Evolutionary conservation across 2,888 invertebrate genomes (phyloP).

Genomic region (Lasiommata megera): DNA sequence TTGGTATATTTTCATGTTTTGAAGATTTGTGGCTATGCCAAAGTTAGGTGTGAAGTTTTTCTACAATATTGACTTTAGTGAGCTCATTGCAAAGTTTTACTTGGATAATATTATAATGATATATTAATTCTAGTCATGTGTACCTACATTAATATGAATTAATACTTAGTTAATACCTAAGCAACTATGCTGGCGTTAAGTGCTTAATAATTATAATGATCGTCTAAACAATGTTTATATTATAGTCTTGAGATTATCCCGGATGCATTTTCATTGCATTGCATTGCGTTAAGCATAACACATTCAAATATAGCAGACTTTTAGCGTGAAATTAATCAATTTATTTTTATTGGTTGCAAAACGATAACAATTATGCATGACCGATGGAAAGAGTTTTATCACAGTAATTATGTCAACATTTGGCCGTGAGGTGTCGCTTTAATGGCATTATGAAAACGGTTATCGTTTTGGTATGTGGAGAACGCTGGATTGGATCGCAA

Average conservation of each 20-base stretch:
- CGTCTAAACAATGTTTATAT: neutral
- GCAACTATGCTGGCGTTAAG: neutral
- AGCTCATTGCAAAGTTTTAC: neutral
- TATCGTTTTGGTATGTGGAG: conserved; percentile 31
- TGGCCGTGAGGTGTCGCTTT: conserved; percentile 30
- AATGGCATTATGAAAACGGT: conserved; percentile 30
- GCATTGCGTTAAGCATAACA: neutral
- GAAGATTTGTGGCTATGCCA: too few relatives aligned
- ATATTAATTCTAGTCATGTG: neutral
- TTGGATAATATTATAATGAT: neutral
- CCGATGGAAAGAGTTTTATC: conserved; percentile 15
- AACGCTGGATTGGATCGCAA: conserved; percentile 24
- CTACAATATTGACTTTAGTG: neutral
- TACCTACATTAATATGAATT: neutral
- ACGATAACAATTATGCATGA: conserved; percentile 15
- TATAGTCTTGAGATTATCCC: neutral
- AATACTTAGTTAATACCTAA: neutral
- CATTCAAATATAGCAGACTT: neutral
- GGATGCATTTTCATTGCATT: neutral
- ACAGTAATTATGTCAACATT: conserved; percentile 22
- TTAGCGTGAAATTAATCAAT: neutral
- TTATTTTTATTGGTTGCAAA: conserved; percentile 6
- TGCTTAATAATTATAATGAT: neutral
- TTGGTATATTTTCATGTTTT: too few relatives aligned
- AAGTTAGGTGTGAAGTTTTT: too few relatives aligned